phyloP scores from a whole-genome alignment of 1,140 invertebrate genomes.

The Papilio polyxenes region DNA sequence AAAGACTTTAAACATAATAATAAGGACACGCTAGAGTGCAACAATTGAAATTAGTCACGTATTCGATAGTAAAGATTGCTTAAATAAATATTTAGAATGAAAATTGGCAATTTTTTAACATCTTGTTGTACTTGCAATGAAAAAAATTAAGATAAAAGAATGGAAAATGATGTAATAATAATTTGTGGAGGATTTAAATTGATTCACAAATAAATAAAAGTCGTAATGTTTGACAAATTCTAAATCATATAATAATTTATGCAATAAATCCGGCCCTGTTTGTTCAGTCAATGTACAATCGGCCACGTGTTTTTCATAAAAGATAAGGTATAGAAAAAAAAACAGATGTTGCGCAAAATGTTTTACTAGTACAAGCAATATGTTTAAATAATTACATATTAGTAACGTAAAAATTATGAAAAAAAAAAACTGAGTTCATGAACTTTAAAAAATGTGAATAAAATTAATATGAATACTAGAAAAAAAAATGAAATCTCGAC shows the following conservation, averaged over 20 bases:
- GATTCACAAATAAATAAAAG: background rate
- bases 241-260: background rate
- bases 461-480: background rate
- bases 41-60: no score
- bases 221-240: background rate
- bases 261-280: background rate
- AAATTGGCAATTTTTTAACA: no score
- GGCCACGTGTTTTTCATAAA: constrained; percentile 13
- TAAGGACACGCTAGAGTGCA: background rate
- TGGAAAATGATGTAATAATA: no score
- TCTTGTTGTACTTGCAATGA: no score
- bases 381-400: background rate
- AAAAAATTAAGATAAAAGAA: no score
- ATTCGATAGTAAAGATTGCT: no score
- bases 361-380: background rate
- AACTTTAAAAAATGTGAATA: background rate
- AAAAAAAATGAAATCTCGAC: background rate
- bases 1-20: background rate
- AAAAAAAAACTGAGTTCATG: background rate
- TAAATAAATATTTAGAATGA: no score
- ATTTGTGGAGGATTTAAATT: no score
- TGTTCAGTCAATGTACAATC: background rate
- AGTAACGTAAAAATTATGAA: background rate
- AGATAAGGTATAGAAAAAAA: background rate
- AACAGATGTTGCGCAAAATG: background rate